Evolutionary conservation across 1,140 invertebrate genomes (phyloP).

Genomic region (Ruditapes philippinarum): DNA sequence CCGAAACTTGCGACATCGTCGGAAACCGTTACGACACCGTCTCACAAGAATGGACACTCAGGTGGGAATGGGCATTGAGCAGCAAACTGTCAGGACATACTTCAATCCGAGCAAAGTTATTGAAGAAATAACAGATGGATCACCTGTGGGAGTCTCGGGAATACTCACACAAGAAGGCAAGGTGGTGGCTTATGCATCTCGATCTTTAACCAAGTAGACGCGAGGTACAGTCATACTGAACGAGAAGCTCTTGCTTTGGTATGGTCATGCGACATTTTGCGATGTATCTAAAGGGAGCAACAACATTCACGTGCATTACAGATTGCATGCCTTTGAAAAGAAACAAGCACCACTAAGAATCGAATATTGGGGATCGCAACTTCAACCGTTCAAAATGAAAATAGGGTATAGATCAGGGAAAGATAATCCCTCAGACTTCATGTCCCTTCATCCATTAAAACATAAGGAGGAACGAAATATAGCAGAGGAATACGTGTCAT

Average conservation of each 20-base stretch:
- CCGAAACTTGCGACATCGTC: background rate
- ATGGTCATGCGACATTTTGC: slow-evolving; percentile 29
- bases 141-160: no score
- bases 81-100: background rate
- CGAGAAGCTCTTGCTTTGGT: slow-evolving; percentile 12
- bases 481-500: no score
- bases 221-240: slow-evolving; percentile 29
- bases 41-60: background rate
- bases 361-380: no score
- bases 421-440: slow-evolving; percentile 34
- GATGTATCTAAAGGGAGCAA: no score
- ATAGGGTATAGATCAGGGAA: no score
- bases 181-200: slow-evolving; percentile 31
- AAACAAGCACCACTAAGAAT: no score
- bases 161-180: no score
- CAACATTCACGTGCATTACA: background rate
- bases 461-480: slow-evolving; percentile 10
- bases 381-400: no score
- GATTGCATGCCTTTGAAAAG: slow-evolving; percentile 18
- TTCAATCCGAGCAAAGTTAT: background rate
- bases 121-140: background rate
- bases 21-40: background rate
- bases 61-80: background rate
- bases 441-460: slow-evolving; percentile 17
- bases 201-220: slow-evolving; percentile 7